phyloP scores from a whole-genome alignment of 2,113 vertebrate genomes.

The Lasiurus borealis region DNA sequence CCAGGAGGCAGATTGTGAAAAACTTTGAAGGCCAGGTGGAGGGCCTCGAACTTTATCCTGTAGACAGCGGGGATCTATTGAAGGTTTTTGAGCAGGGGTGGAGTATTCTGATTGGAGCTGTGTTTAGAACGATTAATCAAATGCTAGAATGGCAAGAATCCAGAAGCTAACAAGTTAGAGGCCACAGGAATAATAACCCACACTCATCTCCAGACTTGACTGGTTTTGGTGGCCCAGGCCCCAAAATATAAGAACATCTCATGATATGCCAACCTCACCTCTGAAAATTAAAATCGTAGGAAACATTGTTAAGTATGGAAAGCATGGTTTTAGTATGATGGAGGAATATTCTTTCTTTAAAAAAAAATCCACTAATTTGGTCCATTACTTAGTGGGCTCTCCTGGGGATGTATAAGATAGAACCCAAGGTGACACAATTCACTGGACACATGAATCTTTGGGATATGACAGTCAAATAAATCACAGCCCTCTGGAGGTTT shows the following conservation, averaged over 20 bases:
- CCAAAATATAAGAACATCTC: not conserved
- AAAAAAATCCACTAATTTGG: not conserved
- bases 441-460: not conserved
- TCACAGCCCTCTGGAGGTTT: not conserved
- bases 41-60: constrained; percentile 1
- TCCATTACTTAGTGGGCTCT: not conserved
- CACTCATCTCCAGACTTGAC: not conserved
- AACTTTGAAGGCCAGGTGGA: constrained; percentile 11
- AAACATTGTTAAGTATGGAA: not conserved
- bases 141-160: not conserved
- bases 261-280: not conserved
- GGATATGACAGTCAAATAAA: not conserved
- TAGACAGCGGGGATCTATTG: not conserved
- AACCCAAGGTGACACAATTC: not conserved
- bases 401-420: not conserved
- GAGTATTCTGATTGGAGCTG: not conserved
- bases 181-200: not conserved
- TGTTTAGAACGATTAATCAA: not conserved
- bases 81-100: not conserved
- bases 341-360: not conserved
- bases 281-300: not conserved
- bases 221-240: not conserved
- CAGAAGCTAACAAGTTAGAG: not conserved
- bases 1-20: not conserved
- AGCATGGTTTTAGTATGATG: not conserved